phyloP scores from a whole-genome alignment of 2,888 invertebrate species.

The Thecocarcelia acutangulata region DNA sequence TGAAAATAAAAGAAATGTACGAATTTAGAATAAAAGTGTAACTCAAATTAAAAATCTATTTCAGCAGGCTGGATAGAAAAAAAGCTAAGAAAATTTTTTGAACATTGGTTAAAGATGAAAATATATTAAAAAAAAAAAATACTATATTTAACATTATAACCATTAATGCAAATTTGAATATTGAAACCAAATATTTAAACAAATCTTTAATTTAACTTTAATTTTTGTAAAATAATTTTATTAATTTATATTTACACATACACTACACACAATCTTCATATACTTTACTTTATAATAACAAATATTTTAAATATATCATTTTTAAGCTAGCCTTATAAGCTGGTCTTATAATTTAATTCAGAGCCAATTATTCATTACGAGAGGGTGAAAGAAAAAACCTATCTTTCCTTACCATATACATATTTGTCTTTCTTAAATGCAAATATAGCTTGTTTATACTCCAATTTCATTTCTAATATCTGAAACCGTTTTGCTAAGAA shows the following conservation, averaged over 20 bases:
- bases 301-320: conserved; percentile 13
- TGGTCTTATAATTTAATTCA: conserved; percentile 78
- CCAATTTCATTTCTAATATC: too few species aligned
- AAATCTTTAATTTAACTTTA: conserved; percentile 37
- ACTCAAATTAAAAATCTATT: conserved; percentile 70
- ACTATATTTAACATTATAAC: conserved; percentile 27
- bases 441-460: neutral
- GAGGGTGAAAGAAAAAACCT: neutral
- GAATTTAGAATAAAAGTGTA: conserved; percentile 49
- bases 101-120: conserved; percentile 38
- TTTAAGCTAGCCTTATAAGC: conserved; percentile 79
- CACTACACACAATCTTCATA: conserved; percentile 19
- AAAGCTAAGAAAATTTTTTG: conserved; percentile 37
- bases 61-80: conserved; percentile 78
- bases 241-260: conserved; percentile 30
- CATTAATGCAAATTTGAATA: conserved; percentile 48
- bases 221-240: conserved; percentile 26
- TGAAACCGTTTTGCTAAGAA: too few species aligned
- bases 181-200: conserved; percentile 56
- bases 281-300: conserved; percentile 9
- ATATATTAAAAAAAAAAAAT: neutral
- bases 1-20: conserved; percentile 33
- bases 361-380: conserved; percentile 10
- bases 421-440: neutral
- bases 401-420: neutral